These are phyloP conservation scores for Numida meleagris DNA, from an alignment of 2,113 vertebrate species.

Conservation along the genomic window DNA sequence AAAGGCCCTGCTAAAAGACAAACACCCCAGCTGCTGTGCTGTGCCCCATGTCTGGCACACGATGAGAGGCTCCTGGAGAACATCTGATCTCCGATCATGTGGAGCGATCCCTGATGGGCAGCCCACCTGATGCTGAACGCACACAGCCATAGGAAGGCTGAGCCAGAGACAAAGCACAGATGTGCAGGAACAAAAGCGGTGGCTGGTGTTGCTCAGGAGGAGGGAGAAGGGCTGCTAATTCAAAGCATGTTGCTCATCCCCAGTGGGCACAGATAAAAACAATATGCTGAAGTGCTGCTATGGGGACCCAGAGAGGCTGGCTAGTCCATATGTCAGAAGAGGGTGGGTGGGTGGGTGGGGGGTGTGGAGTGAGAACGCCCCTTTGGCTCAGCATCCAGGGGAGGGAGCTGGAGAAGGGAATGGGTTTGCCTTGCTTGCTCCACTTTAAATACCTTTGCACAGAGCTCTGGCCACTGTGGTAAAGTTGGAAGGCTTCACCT, in stretches of 20 bases:
- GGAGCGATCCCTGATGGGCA: fast-evolving
- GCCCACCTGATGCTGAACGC: not conserved
- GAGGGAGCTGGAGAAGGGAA: constrained; percentile 21
- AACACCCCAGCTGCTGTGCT: not conserved
- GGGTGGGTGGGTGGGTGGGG: not conserved
- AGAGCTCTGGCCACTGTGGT: not conserved
- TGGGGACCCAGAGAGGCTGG: fast-evolving
- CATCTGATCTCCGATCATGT: not conserved
- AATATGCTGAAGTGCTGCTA: not conserved
- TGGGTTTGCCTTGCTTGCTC: not conserved
- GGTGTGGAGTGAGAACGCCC: constrained; percentile 45
- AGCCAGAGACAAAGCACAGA: fast-evolving
- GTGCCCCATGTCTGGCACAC: not conserved
- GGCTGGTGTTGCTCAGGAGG: not conserved
- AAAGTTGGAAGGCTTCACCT: not conserved
- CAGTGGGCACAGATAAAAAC: not conserved
- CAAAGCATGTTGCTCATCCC: not conserved
- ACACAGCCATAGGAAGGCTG: fast-evolving
- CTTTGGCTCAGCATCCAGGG: not conserved
- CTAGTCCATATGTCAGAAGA: not conserved
- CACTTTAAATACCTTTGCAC: constrained; percentile 62
- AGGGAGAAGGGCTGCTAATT: constrained; percentile 1
- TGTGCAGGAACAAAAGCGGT: not conserved
- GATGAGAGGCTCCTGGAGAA: not conserved
- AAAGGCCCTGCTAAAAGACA: not conserved